Evolutionary conservation across 2,888 invertebrate genomes (phyloP).

Genomic region (Dascillus cervinus): DNA sequence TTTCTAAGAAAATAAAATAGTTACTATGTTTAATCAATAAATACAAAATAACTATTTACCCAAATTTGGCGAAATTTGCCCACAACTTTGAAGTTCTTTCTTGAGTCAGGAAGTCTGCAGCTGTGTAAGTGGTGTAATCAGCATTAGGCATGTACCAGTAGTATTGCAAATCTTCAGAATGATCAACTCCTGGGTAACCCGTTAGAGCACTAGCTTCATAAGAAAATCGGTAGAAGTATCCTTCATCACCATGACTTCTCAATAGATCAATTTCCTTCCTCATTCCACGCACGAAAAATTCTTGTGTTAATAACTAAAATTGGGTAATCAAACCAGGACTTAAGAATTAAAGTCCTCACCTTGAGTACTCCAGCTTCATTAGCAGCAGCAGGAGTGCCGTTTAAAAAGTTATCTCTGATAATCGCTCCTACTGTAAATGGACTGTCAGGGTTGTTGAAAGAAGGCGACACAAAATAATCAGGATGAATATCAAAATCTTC

Average conservation of each 20-base stretch:
- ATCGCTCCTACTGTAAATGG: neutral
- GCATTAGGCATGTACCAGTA: neutral
- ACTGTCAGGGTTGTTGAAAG: too few relatives aligned
- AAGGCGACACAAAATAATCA: too few relatives aligned
- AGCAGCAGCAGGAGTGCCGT: neutral
- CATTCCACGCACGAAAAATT: neutral
- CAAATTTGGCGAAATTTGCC: neutral
- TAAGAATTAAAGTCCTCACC: too few relatives aligned
- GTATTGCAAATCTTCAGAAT: neutral
- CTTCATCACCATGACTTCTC: neutral
- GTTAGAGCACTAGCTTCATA: neutral
- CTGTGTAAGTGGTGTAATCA: neutral
- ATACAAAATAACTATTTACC: neutral
- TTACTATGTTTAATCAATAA: too few relatives aligned
- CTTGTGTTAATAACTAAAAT: neutral
- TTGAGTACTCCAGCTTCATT: neutral
- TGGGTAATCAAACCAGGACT: neutral
- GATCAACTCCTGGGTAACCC: neutral
- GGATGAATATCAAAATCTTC: too few relatives aligned
- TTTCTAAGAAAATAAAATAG: too few relatives aligned
- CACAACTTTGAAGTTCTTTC: neutral
- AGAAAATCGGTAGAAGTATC: neutral
- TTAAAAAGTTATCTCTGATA: neutral
- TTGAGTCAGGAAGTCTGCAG: neutral
- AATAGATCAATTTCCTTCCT: neutral